A percentile compares a stretch with the other conserved stretches of the same genome.
Conservation (phyloP, 2,797 vertebrate species). For the Buceros bicornis region DNA sequence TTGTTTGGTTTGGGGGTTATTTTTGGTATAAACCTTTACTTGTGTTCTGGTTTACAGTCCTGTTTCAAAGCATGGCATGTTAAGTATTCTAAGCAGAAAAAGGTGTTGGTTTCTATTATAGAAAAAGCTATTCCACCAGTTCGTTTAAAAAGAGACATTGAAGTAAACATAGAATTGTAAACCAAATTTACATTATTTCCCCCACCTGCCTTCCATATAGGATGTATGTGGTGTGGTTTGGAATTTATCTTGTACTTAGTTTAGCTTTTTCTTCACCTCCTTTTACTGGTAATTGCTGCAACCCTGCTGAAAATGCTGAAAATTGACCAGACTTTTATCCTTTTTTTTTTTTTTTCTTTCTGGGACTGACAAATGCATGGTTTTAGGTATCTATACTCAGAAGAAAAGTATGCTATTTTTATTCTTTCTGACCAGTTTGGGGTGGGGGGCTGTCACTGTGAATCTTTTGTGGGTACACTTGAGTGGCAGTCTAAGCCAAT, state of each 20-base stretch:
- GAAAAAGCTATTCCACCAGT: not conserved
- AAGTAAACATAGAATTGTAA: not conserved
- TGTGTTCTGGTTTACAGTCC: not conserved
- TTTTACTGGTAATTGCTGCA: not conserved
- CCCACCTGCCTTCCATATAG: accelerated
- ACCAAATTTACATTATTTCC: not conserved
- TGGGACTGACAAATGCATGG: accelerated
- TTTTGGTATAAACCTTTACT: not conserved
- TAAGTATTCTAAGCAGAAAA: not conserved
- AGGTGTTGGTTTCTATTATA: not conserved
- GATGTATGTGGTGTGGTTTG: not conserved
- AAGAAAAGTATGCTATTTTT: not conserved
- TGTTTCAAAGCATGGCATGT: not conserved
- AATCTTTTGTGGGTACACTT: not conserved
- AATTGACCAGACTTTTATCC: no score
- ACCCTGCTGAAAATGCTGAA: not conserved
- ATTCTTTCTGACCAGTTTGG: not conserved
- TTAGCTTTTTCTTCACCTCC: not conserved
- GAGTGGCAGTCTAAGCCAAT: not conserved
- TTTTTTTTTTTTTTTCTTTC: not conserved
- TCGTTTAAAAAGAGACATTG: not conserved
- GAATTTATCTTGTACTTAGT: not conserved
- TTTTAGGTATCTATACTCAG: not conserved
- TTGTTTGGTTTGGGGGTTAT: not conserved
- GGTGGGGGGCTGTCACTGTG: accelerated